Evolutionary conservation across 2,888 invertebrate genomes (phyloP).

Genomic region (Leptura quadrifasciata): DNA sequence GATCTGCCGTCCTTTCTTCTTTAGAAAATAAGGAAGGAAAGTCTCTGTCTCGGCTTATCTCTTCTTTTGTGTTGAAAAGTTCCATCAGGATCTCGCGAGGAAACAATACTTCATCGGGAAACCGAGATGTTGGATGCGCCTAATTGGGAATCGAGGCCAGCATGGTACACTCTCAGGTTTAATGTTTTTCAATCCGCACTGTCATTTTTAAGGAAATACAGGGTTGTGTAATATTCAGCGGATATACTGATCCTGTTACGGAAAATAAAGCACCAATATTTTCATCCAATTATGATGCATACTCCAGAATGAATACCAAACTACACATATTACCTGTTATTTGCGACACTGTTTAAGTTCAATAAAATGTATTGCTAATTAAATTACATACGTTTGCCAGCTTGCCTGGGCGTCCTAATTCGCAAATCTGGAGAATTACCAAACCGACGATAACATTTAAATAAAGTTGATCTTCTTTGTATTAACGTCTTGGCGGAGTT

Average conservation of each 20-base stretch:
- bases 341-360: no score
- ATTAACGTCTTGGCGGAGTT: no score
- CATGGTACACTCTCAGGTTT: slow-evolving; percentile 42
- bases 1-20: slow-evolving; percentile 69
- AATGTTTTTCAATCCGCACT: slow-evolving; percentile 13
- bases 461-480: no score
- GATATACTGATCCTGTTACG: not conserved
- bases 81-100: slow-evolving; percentile 67
- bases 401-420: no score
- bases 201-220: slow-evolving; percentile 10
- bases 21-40: slow-evolving; percentile 66
- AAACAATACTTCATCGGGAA: slow-evolving; percentile 70
- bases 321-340: no score
- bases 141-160: slow-evolving; percentile 65
- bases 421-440: no score
- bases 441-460: no score
- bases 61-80: slow-evolving; percentile 68
- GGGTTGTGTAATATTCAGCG: not conserved
- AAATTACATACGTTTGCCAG: no score
- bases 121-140: slow-evolving; percentile 60
- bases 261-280: not conserved
- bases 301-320: no score
- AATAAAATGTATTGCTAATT: no score
- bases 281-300: no score
- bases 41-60: slow-evolving; percentile 68